phyloP scores from a whole-genome alignment of 2,113 vertebrate genomes.

The Channa argus region DNA sequence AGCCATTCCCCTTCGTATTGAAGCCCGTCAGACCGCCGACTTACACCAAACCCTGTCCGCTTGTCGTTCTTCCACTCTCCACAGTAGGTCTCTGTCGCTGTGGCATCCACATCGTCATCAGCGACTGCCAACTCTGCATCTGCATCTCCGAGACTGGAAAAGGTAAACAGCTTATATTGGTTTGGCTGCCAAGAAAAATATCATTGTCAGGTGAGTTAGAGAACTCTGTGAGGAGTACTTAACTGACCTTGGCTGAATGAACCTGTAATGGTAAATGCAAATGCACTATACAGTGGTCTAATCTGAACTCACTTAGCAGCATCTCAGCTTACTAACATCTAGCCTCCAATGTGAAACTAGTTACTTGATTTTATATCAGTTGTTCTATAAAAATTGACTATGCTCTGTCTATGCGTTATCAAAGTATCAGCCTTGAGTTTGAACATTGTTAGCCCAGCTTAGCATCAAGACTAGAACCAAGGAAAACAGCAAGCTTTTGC shows the following conservation, averaged over 20 bases:
- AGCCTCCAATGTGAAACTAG: no score
- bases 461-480: no score
- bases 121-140: conserved; percentile 87
- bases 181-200: not conserved
- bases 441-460: no score
- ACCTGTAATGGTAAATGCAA: no score
- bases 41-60: conserved; percentile 92
- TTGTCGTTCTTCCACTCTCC: conserved; percentile 99
- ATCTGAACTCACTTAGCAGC: no score
- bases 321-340: not conserved
- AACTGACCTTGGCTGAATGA: no score
- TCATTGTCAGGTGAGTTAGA: not conserved
- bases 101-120: conserved; percentile 96
- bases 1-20: conserved; percentile 98
- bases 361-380: no score
- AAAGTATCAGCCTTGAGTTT: no score
- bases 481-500: no score
- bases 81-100: conserved; percentile 93
- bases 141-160: conserved; percentile 91
- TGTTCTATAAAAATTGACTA: no score
- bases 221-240: not conserved
- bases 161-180: conserved; percentile 5
- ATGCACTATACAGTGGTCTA: not conserved
- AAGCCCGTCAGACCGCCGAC: conserved; percentile 93
- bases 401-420: no score